Evolutionary conservation across 2,113 vertebrate species (phyloP).

Genomic region (Bagarius yarrelli): DNA sequence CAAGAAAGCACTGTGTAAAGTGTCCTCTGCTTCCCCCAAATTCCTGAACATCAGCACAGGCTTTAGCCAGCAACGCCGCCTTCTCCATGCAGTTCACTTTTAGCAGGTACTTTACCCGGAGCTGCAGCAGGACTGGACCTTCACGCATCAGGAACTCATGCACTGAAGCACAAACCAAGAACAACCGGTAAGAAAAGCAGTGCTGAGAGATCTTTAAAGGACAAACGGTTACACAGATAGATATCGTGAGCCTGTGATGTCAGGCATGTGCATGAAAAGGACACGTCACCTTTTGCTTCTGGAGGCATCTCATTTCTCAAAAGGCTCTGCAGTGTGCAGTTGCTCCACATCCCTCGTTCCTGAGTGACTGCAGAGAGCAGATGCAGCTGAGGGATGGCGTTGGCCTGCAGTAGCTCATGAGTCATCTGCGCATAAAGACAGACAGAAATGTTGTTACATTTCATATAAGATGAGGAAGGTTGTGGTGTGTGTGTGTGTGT

Average conservation of each 20-base stretch:
- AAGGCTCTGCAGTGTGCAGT: constrained; percentile 76
- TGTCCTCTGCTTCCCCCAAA: constrained; percentile 80
- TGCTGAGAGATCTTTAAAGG: background rate
- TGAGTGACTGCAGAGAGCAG: constrained; percentile 78
- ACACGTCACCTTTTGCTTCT: constrained; percentile 74
- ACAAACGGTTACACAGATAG: background rate
- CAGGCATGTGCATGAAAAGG: background rate
- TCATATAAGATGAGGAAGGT: background rate
- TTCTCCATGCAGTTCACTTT: constrained; percentile 81
- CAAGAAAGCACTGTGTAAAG: constrained; percentile 93
- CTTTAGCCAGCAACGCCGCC: constrained; percentile 85
- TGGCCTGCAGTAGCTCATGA: constrained; percentile 81
- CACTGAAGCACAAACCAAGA: constrained; percentile 65
- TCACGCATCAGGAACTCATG: constrained; percentile 84
- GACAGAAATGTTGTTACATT: background rate
- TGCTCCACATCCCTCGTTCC: constrained; percentile 84
- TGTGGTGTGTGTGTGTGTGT: too few relatives aligned
- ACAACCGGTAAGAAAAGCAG: too few relatives aligned
- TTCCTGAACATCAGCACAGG: constrained; percentile 81
- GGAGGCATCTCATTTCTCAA: constrained; percentile 76
- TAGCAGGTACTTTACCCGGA: constrained; percentile 93
- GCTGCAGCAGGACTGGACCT: constrained; percentile 84
- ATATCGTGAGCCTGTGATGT: background rate
- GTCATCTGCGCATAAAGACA: constrained; percentile 70
- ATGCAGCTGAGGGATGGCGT: constrained; percentile 79